Conservation (phyloP, 2,888 invertebrate species). For the Carpatolechia fugitivella region DNA sequence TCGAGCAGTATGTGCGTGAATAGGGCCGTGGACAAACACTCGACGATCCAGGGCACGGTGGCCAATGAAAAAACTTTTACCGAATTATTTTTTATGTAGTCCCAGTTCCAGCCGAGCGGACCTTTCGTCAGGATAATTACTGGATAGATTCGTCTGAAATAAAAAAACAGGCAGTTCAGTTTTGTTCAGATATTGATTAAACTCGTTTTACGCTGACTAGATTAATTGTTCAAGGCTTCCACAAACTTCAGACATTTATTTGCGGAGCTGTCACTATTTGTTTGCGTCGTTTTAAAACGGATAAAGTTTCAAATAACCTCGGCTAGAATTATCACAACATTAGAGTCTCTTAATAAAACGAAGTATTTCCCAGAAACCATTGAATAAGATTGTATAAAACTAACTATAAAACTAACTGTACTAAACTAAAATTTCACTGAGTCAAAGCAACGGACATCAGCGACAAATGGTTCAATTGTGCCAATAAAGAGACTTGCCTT, state of each 20-base stretch:
- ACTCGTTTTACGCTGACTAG: constrained; percentile 1
- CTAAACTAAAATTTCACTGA: no score
- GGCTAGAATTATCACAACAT: not conserved
- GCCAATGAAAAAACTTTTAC: constrained; percentile 73
- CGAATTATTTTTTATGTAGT: constrained; percentile 69
- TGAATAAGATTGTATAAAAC: no score
- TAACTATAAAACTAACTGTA: no score
- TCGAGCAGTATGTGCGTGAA: constrained; percentile 63
- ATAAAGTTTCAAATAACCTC: not conserved
- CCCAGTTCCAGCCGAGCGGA: constrained; percentile 72
- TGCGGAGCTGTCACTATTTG: not conserved
- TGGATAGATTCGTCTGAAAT: constrained; percentile 69
- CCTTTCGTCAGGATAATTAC: constrained; percentile 73
- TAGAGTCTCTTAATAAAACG: no score
- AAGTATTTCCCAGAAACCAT: no score
- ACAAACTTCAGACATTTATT: constrained; percentile 8
- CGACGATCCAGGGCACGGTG: constrained; percentile 69
- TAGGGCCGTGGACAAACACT: constrained; percentile 67
- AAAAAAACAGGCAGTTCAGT: constrained; percentile 22
- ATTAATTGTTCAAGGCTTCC: constrained; percentile 8
- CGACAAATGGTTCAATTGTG: no score
- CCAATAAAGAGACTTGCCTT: no score
- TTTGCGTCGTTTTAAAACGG: not conserved
- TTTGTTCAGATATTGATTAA: constrained; percentile 6
- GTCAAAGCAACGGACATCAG: no score